Conservation (phyloP, 2,797 vertebrate species). For the Malurus leucopterus region DNA sequence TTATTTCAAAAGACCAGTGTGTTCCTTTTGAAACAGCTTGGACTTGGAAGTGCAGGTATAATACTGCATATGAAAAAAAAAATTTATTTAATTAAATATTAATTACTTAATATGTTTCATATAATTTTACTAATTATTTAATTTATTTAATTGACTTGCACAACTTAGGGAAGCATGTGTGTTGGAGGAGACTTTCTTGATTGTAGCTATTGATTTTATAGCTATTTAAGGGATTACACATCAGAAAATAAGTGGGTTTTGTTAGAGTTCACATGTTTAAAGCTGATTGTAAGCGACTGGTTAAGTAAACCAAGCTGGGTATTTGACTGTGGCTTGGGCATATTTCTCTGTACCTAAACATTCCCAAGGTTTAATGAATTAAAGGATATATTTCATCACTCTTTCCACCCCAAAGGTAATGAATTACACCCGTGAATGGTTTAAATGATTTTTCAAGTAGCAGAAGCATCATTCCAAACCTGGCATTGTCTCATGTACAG, state of each 20-base stretch:
- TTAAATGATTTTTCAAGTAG: background rate
- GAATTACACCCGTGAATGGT: background rate
- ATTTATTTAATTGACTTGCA: background rate
- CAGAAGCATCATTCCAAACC: background rate
- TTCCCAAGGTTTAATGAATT: background rate
- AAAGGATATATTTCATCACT: background rate
- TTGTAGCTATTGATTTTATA: background rate
- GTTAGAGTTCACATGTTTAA: background rate
- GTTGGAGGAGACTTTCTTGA: background rate
- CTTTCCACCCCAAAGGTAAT: background rate
- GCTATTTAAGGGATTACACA: background rate
- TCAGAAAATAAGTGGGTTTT: background rate
- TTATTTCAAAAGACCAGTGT: background rate
- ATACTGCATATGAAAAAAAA: background rate
- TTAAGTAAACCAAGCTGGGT: background rate
- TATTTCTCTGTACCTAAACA: background rate
- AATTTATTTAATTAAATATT: background rate
- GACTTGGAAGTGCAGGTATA: background rate
- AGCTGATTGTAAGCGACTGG: background rate
- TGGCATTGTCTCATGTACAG: background rate
- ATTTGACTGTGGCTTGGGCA: background rate
- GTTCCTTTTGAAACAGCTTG: background rate
- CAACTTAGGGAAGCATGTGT: background rate
- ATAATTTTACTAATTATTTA: no score
- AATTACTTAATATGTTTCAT: no score